phyloP scores from a whole-genome alignment of 2,888 invertebrate genomes.

The Spicauda simplicius region DNA sequence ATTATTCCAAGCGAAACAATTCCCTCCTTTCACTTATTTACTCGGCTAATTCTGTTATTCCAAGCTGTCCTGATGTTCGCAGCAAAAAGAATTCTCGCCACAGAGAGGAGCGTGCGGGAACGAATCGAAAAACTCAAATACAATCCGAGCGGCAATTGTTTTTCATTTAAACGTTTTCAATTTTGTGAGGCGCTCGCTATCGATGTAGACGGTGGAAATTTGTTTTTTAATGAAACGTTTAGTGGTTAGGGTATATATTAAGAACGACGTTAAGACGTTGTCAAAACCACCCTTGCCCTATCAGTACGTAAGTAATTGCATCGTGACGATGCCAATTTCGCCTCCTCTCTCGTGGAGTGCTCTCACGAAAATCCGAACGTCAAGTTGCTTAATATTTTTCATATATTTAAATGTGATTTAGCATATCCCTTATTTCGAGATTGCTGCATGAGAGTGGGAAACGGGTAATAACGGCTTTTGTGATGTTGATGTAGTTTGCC shows the following conservation, averaged over 20 bases:
- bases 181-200: conserved; percentile 16
- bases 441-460: conserved; percentile 28
- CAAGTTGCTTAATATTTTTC: conserved; percentile 44
- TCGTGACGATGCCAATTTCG: conserved; percentile 59
- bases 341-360: conserved; percentile 45
- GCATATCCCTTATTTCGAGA: conserved; percentile 30
- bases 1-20: conserved; percentile 28
- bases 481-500: conserved; percentile 34
- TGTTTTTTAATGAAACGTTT: conserved; percentile 28
- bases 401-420: conserved; percentile 36
- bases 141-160: conserved; percentile 49
- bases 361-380: conserved; percentile 52
- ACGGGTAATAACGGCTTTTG: conserved; percentile 34
- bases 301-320: conserved; percentile 59
- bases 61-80: conserved; percentile 39
- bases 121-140: conserved; percentile 19
- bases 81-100: conserved; percentile 47
- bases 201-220: conserved; percentile 20
- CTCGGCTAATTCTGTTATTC: conserved; percentile 33
- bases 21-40: conserved; percentile 20
- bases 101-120: not conserved
- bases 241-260: conserved; percentile 18
- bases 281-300: conserved; percentile 54
- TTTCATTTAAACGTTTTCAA: conserved; percentile 42
- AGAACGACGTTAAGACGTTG: conserved; percentile 45